Base-by-base conservation (phyloP, 2,797 vertebrate species). In the Pteronotus mesoamericanus region DNA sequence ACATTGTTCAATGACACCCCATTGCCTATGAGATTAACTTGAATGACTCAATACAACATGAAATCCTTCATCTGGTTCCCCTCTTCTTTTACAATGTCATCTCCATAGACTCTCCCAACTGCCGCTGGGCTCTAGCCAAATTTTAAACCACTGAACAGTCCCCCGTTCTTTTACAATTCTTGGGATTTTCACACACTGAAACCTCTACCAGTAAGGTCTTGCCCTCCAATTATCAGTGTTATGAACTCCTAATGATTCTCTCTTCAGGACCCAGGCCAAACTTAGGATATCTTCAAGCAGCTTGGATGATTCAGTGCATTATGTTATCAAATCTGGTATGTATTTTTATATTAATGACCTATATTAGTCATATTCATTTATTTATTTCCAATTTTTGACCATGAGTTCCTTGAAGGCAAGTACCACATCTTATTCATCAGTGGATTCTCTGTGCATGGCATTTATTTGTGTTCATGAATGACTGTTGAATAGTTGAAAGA, bases 401-500 rank as follows among this genome's bases (percentile, higher is more conserved):
- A 51, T 24, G 24, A 89, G n/a, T 71, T 92, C 39, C 46, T 85
- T 57, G 68, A 93, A 83, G 42, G 7, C 59, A 86, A 51, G 8
- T 34, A 57, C 5, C 24, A 48, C 7, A 93, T 55, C 26, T 85
- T 87, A 88, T 64, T 61, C 42, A 75, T 83, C 24, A 57, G 18
- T 57, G n/a, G 51, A 18, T 92, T n/a, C 34, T 9, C 2, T 57
- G 57, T 44, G 10, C 39, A 55, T 61, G 24, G 29, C 9, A n/a
- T 85, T 80, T 94, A 94, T 82, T 78, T 92, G 26, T 83, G 10
- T 10, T 95, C 22, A 42, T 66, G 59, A 61, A 88, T 88, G 26
- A 75, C 84, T 90, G n/a, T 71, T 93, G 74, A 96, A 93, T 84
- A 89, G 89, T 94, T 93, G 24, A 93, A 93, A 64, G 32, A 86